Evolutionary conservation across 2,113 vertebrate species (phyloP).

Genomic region (Ginglymostoma cirratum): DNA sequence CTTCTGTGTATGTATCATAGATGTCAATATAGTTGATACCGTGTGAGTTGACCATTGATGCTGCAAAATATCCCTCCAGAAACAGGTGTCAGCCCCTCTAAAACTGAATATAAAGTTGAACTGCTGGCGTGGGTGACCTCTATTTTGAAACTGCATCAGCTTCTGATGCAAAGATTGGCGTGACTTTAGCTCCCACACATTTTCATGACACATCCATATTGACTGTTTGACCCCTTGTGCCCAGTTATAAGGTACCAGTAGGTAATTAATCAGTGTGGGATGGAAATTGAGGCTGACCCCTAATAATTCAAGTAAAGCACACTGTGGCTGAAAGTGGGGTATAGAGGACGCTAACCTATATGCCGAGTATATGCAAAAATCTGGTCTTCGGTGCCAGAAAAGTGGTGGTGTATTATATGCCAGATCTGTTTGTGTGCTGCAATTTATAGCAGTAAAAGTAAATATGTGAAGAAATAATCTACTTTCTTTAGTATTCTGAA

Average conservation of each 20-base stretch:
- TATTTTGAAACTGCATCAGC: background rate
- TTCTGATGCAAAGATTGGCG: background rate
- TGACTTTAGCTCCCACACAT: background rate
- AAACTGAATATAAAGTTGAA: background rate
- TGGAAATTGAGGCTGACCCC: background rate
- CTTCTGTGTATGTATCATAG: background rate
- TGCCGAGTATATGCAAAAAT: too few relatives aligned
- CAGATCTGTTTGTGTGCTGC: too few relatives aligned
- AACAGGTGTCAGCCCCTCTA: background rate
- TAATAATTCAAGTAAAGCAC: too few relatives aligned
- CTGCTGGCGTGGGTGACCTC: background rate
- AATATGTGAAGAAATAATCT: background rate
- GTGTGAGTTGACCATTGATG: background rate
- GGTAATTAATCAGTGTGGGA: background rate
- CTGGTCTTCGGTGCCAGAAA: too few relatives aligned
- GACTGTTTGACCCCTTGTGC: background rate
- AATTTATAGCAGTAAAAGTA: background rate
- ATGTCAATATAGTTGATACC: background rate
- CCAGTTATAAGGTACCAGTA: background rate
- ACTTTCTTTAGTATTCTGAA: background rate
- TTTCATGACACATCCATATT: background rate
- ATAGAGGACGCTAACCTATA: too few relatives aligned
- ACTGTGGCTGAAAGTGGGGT: too few relatives aligned
- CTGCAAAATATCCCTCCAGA: background rate
- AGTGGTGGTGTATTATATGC: background rate